A percentile compares a stretch with the other conserved stretches of the same genome.
phyloP scores from a whole-genome alignment of 2,797 vertebrate genomes.

The Carapus acus region DNA sequence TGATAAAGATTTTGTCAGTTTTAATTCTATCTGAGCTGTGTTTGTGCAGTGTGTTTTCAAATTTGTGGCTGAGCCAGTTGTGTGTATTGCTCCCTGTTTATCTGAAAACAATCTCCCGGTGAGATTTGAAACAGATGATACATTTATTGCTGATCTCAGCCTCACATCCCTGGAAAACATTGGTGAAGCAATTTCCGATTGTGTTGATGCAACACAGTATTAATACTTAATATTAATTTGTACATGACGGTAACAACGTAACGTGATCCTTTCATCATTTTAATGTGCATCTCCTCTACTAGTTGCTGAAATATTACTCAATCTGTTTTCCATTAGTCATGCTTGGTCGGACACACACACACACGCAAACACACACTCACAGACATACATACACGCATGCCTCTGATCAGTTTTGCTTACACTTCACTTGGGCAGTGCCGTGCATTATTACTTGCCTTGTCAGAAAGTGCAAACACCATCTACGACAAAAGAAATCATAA shows the following conservation, averaged over 20 bases:
- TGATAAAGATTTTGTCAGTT: slow-evolving; percentile 41
- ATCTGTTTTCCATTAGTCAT: slow-evolving; percentile 18
- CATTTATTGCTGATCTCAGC: slow-evolving; percentile 30
- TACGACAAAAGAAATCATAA: slow-evolving; percentile 16
- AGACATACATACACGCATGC: slow-evolving; percentile 10
- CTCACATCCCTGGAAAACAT: slow-evolving; percentile 15
- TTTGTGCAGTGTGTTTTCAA: slow-evolving; percentile 34
- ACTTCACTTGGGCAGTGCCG: slow-evolving; percentile 29
- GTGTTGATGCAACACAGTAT: too few species aligned
- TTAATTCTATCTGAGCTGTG: slow-evolving; percentile 2
- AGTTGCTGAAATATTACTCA: slow-evolving; percentile 16
- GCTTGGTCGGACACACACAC: slow-evolving; percentile 19
- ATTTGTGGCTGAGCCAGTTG: slow-evolving; percentile 17
- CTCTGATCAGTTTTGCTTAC: slow-evolving; percentile 28
- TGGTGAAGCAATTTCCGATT: too few species aligned
- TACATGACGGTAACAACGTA: too few species aligned
- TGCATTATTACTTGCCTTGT: slow-evolving; percentile 13
- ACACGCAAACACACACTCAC: slow-evolving; percentile 17
- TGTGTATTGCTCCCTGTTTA: slow-evolving; percentile 11
- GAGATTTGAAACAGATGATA: slow-evolving; percentile 21
- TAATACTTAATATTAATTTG: too few species aligned
- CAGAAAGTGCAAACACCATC: slow-evolving; percentile 26
- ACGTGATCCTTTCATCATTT: too few species aligned
- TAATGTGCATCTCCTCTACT: background rate
- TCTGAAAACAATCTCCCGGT: slow-evolving; percentile 18